These are phyloP conservation scores for Rhegmatorhina hoffmannsi DNA, from an alignment of 2,113 vertebrate species.

Conservation along the genomic window DNA sequence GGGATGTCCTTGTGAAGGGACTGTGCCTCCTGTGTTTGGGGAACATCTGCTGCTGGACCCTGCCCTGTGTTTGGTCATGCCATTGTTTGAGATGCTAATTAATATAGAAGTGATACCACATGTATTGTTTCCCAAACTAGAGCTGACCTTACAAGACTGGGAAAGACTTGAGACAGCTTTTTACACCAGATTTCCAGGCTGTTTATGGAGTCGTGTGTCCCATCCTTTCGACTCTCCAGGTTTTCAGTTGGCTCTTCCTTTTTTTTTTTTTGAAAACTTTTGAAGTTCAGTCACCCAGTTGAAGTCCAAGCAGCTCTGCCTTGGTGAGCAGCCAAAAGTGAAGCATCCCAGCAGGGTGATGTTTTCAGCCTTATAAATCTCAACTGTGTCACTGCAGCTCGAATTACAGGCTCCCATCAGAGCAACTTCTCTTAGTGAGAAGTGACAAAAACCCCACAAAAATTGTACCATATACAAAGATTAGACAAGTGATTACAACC, in stretches of 20 bases:
- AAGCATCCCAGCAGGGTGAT: slow-evolving; percentile 8
- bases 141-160: not conserved
- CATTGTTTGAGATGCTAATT: not conserved
- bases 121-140: not conserved
- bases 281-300: not conserved
- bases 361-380: slow-evolving; percentile 23
- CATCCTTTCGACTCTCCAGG: not conserved
- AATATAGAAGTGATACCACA: no score
- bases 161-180: not conserved
- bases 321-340: not conserved
- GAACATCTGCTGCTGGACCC: not conserved
- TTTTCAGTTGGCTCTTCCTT: not conserved
- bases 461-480: not conserved
- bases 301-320: not conserved
- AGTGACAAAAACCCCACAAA: not conserved
- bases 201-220: not conserved
- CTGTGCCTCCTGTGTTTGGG: not conserved
- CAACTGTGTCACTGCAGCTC: not conserved
- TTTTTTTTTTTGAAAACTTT: not conserved
- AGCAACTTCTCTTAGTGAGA: not conserved
- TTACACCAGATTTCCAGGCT: not conserved
- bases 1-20: not conserved
- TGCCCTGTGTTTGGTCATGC: accelerated
- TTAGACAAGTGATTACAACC: not conserved
- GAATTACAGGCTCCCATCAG: slow-evolving; percentile 35